Conservation (phyloP, 2,888 invertebrate species). For the Agrochola circellaris region DNA sequence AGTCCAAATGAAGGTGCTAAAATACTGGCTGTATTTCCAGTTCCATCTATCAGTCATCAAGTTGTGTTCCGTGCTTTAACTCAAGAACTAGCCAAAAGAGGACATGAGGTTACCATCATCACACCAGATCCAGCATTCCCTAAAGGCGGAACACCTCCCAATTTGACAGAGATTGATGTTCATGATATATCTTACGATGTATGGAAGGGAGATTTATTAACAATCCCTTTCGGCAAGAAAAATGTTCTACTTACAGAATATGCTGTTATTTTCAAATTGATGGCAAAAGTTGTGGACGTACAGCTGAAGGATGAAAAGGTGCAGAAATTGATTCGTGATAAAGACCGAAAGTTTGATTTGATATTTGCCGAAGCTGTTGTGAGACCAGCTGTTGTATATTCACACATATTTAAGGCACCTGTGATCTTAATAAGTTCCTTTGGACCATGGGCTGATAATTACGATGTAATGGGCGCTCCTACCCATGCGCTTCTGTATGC, state of each 20-base stretch:
- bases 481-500: conserved; percentile 13
- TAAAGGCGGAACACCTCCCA: conserved; percentile 19
- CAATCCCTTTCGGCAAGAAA: conserved; percentile 4
- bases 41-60: conserved; percentile 77
- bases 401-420: conserved; percentile 24
- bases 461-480: conserved; percentile 20
- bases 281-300: conserved; percentile 9
- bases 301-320: conserved; percentile 14
- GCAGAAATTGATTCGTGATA: conserved; percentile 20
- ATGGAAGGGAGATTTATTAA: conserved; percentile 6
- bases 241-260: conserved; percentile 6
- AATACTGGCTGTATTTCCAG: conserved; percentile 71
- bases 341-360: conserved; percentile 16
- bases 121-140: conserved; percentile 31
- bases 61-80: conserved; percentile 71
- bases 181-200: conserved; percentile 23
- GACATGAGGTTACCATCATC: conserved; percentile 22
- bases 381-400: conserved; percentile 18
- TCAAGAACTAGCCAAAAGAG: conserved; percentile 25
- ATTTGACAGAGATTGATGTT: conserved; percentile 28
- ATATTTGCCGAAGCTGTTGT: conserved; percentile 22
- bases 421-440: conserved; percentile 20
- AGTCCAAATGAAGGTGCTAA: conserved; percentile 52
- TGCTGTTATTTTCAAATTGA: conserved; percentile 14
- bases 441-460: conserved; percentile 23